Evolutionary conservation across 2,888 invertebrate species (phyloP).

Genomic region (Hydropsyche betteni): DNA sequence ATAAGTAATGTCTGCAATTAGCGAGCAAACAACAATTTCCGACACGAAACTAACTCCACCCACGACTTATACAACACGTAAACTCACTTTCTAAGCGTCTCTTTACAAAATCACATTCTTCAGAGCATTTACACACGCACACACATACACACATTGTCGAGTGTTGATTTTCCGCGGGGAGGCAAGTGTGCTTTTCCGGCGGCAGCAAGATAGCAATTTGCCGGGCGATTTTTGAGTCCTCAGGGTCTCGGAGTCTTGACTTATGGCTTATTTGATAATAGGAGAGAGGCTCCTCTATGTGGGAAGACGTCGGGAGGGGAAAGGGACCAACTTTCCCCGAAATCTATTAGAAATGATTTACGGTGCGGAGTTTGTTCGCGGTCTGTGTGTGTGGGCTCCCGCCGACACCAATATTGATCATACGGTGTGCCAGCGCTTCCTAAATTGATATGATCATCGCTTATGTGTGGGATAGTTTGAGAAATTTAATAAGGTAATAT

Average conservation of each 20-base stretch:
- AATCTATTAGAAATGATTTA: slow-evolving; percentile 45
- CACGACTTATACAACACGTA: no score
- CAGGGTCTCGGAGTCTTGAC: slow-evolving; percentile 14
- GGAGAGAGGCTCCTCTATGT: slow-evolving; percentile 18
- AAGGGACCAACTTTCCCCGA: slow-evolving; percentile 34
- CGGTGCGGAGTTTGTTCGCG: slow-evolving; percentile 43
- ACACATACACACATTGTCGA: no score
- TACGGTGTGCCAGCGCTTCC: slow-evolving; percentile 8
- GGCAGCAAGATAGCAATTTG: slow-evolving; percentile 26
- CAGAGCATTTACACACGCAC: no score
- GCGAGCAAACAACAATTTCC: no score
- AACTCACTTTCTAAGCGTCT: no score
- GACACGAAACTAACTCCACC: no score
- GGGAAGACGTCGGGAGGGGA: neutral
- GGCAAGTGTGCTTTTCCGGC: neutral
- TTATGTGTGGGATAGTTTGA: no score
- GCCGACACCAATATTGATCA: slow-evolving; percentile 41
- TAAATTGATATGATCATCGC: neutral
- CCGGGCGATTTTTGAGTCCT: slow-evolving; percentile 20
- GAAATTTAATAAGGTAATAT: no score
- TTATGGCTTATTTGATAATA: slow-evolving; percentile 42
- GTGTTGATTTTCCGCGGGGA: no score
- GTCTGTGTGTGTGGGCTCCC: slow-evolving; percentile 29
- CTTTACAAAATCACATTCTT: no score
- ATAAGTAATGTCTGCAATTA: no score